These are phyloP conservation scores for Pangasius mekongensis DNA, from an alignment of 2,797 vertebrate species.

Conservation along the genomic window DNA sequence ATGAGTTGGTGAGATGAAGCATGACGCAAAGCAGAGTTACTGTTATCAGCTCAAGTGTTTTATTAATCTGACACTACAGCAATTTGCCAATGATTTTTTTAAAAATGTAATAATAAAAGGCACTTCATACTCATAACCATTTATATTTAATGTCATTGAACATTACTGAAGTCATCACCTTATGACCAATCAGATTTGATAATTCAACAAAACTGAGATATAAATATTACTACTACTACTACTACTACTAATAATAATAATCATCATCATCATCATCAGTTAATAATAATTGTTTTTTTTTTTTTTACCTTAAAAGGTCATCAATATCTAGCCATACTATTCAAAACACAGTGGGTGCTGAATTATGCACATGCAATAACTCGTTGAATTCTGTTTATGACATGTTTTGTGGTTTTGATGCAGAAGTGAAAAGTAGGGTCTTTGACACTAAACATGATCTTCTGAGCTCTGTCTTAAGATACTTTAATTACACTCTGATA, in stretches of 20 bases:
- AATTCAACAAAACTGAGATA: not conserved
- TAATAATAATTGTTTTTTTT: not conserved
- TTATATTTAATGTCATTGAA: not conserved
- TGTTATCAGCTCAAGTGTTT: not conserved
- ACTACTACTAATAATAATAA: not conserved
- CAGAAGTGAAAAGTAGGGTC: not conserved
- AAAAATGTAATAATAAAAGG: not conserved
- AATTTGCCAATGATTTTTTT: not conserved
- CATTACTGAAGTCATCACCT: not conserved
- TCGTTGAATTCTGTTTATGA: no score
- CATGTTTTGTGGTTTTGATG: not conserved
- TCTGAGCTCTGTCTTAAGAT: not conserved
- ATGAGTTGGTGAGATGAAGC: not conserved
- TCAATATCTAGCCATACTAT: not conserved
- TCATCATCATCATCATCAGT: not conserved
- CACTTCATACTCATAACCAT: not conserved
- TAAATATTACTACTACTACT: not conserved
- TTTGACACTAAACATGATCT: not conserved
- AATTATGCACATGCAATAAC: not conserved
- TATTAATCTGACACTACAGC: not conserved
- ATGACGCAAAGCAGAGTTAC: not conserved
- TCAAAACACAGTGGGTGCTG: not conserved
- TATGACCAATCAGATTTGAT: not conserved
- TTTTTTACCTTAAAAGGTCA: not conserved
- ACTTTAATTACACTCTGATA: not conserved